These are phyloP conservation scores for Sinopyrophorus schimmeli DNA, from an alignment of 2,888 invertebrate species.

Conservation along the genomic window DNA sequence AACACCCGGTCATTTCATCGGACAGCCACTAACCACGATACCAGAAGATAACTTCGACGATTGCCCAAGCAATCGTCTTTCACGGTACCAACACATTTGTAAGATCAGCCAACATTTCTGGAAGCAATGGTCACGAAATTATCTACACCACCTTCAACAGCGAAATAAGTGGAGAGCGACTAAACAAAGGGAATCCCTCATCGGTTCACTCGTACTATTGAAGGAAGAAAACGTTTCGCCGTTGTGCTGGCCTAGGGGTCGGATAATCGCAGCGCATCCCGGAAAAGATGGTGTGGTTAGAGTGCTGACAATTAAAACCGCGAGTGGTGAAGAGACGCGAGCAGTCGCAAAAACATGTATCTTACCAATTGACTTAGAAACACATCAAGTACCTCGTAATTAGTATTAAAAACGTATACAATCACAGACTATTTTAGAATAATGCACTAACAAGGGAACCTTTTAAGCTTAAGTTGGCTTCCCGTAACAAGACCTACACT, in stretches of 20 bases:
- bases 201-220: neutral
- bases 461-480: too few relatives aligned
- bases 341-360: neutral
- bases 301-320: conserved; percentile 8
- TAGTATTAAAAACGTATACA: too few relatives aligned
- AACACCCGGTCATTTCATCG: conserved; percentile 3
- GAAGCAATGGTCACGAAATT: neutral
- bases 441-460: too few relatives aligned
- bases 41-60: neutral
- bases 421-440: too few relatives aligned
- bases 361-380: neutral
- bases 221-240: neutral
- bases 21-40: neutral
- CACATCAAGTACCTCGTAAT: too few relatives aligned
- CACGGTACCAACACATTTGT: too few relatives aligned
- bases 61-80: too few relatives aligned
- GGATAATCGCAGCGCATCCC: conserved; percentile 9
- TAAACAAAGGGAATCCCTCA: neutral
- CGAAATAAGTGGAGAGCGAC: neutral
- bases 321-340: neutral
- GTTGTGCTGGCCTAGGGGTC: conserved; percentile 8
- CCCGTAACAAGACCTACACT: too few relatives aligned
- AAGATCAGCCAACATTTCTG: neutral
- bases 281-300: conserved; percentile 14
- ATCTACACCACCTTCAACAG: neutral